Evolutionary conservation across 2,888 invertebrate genomes (phyloP), one percentile per base, ranked within the genome.

Genomic region (Papilio elwesi): DNA sequence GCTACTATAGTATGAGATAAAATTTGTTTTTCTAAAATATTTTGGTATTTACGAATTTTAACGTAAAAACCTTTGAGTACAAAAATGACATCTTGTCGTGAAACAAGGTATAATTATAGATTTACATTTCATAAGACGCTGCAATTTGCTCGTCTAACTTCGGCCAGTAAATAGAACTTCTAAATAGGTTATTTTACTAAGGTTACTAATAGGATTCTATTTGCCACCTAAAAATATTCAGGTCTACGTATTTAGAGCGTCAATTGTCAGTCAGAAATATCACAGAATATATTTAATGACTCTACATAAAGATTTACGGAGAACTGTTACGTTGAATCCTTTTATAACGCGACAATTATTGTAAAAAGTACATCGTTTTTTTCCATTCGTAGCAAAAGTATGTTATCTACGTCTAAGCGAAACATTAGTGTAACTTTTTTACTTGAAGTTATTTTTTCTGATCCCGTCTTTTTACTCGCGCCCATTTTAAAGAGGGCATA

Each of bases 341-440:
- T 65, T 70, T 49, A 48, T n/a, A 36, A 59, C 48, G 55, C 11
- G 16, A 70, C 65, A 70, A 70, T 70, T 57, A 49, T 70, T 70
- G n/a, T 70, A 64, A 65, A 69, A 70, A 47, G 65, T 65, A 49
- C 11, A 47, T 16, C 48, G 57, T 55, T 11, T 70, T 65, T 65
- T 52, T 70, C 55, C 48, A 6, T 9, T 43, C 43, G 43, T 43
- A 43, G 43, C 47, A 36, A 4, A 43, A 64, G 36, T 12, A 65
- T 49, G 59, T 48, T 16, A 49, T 65, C 70, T 70, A 48, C 53
- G 63, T 64, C 48, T 38, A 51, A 11, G 55, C 38, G 36, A 38
- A 66, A 16, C 13, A 8, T 59, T 68, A 36, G 38, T 12, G 38
- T 62, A 16, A 15, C 38, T 43, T 53, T n/a, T 67, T 53, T 26